Percentiles rank a stretch among this genome's conserved stretches.
Evolutionary conservation across 2,113 vertebrate genomes (phyloP).

Genomic region (Antechinus stuartii): DNA sequence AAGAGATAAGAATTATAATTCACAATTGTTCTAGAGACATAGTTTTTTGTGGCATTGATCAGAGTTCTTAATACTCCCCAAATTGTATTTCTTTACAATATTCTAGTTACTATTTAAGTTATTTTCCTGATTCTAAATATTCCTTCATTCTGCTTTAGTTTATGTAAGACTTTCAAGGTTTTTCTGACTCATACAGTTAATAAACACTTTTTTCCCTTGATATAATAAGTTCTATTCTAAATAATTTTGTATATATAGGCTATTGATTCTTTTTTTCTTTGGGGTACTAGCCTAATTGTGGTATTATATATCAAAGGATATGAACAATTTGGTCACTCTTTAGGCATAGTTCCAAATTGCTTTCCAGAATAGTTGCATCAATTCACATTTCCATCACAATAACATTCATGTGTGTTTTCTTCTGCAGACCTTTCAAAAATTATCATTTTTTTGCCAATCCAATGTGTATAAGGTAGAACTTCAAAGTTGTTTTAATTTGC

Average conservation of each 20-base stretch:
- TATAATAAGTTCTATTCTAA: background rate
- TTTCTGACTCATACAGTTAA: too few species aligned
- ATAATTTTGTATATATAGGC: background rate
- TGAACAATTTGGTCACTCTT: background rate
- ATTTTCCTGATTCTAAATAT: background rate
- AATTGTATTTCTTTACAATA: too few species aligned
- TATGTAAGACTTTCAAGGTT: conserved; percentile 5
- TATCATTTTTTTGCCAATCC: conserved; percentile 3
- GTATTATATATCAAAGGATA: background rate
- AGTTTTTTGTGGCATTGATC: too few species aligned
- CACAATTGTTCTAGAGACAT: too few species aligned
- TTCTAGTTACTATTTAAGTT: too few species aligned
- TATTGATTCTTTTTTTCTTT: background rate
- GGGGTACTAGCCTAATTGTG: background rate
- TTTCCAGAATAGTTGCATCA: background rate
- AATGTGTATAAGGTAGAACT: background rate
- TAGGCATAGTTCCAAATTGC: background rate
- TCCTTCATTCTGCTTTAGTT: background rate
- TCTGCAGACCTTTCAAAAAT: background rate
- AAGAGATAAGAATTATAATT: too few species aligned
- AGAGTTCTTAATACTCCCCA: too few species aligned
- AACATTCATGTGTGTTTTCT: background rate
- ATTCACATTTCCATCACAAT: background rate
- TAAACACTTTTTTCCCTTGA: too few species aligned
- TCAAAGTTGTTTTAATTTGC: background rate